Conservation (phyloP, 2,888 invertebrate species). For the Xanthia togata region DNA sequence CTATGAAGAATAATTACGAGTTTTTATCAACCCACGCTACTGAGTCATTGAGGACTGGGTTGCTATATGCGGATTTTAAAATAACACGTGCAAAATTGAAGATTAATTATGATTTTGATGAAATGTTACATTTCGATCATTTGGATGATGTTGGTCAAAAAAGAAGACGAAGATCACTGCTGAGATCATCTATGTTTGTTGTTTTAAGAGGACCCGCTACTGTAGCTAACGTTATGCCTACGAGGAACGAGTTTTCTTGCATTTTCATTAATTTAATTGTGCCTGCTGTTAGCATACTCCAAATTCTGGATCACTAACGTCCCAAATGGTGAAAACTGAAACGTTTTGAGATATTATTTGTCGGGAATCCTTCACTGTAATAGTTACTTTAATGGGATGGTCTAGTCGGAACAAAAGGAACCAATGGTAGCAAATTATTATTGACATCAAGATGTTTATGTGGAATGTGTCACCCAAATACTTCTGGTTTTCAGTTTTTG, state of each 20-base stretch:
- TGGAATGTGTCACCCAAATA: neutral
- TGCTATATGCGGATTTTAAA: constrained; percentile 35
- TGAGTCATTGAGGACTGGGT: constrained; percentile 76
- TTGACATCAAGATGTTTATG: neutral
- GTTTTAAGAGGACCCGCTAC: too few species aligned
- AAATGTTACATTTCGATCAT: too few species aligned
- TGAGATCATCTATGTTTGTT: neutral
- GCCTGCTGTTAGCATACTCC: neutral
- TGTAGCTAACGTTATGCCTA: too few species aligned
- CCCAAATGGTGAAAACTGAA: neutral
- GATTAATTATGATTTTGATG: neutral
- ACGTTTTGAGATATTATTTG: neutral
- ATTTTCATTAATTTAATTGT: neutral
- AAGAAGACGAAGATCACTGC: neutral
- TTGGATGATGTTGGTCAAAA: neutral
- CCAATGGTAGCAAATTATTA: neutral
- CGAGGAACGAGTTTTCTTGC: neutral
- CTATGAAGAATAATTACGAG: constrained; percentile 71
- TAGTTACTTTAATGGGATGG: neutral
- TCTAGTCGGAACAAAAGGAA: neutral
- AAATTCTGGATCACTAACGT: neutral
- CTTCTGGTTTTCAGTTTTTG: constrained; percentile 3
- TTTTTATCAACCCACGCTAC: constrained; percentile 77
- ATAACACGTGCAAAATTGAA: neutral
- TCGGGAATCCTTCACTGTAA: neutral